phyloP scores from a whole-genome alignment of 23 tunicate genomes.

The Trididemnum clinides region DNA sequence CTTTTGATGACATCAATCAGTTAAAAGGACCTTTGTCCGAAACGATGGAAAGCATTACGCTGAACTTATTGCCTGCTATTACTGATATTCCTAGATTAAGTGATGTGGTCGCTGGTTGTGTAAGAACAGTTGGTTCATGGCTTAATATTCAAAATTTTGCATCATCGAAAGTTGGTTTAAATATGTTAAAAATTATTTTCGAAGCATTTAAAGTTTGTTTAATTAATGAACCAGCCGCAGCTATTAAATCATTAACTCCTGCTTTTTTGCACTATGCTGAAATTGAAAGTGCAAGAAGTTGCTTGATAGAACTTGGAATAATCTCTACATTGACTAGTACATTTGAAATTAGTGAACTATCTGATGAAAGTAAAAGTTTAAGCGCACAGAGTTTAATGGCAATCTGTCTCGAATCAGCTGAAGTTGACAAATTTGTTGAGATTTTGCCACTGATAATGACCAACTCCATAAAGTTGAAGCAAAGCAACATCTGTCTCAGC shows the following conservation, averaged over 20 bases:
- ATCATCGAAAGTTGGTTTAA: slow-evolving; percentile 37
- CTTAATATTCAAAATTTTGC: slow-evolving; percentile 54
- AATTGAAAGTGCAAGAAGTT: background rate
- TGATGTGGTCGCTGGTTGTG: background rate
- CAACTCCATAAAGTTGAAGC: background rate
- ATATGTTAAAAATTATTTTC: background rate
- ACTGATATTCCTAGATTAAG: background rate
- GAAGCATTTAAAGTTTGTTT: background rate
- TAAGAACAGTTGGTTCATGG: slow-evolving; percentile 60
- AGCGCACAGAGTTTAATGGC: slow-evolving; percentile 35
- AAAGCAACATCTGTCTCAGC: background rate
- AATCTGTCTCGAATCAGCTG: background rate
- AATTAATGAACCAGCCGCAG: background rate
- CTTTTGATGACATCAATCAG: slow-evolving; percentile 57
- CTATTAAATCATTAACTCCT: slow-evolving; percentile 45
- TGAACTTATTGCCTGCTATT: background rate
- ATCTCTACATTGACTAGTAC: background rate
- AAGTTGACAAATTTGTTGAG: background rate
- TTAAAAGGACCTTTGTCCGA: slow-evolving; percentile 37
- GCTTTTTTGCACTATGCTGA: slow-evolving; percentile 56
- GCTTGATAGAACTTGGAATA: background rate
- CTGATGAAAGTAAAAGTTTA: background rate
- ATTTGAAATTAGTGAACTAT: background rate
- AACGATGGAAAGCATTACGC: slow-evolving; percentile 27
- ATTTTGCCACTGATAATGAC: background rate